A percentile compares a stretch with the other conserved stretches of the same genome.
Conservation (phyloP, 2,113 vertebrate genomes). For the Danionella cerebrum region DNA sequence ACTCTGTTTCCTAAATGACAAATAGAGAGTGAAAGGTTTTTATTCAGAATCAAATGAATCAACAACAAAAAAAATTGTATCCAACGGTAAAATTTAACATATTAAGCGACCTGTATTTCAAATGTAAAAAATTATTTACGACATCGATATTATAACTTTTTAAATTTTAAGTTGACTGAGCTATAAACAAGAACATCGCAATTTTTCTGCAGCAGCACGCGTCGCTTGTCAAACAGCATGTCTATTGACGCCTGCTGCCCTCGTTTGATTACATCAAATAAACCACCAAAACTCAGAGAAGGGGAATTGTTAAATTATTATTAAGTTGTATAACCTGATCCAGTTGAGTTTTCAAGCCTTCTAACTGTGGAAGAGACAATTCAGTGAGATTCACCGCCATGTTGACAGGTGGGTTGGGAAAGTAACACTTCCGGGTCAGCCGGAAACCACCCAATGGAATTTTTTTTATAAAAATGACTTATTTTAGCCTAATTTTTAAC, state of each 20-base stretch:
- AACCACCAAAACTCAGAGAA: background rate
- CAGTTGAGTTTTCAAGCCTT: conserved; percentile 81
- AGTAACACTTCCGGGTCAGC: conserved; percentile 52
- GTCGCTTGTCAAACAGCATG: background rate
- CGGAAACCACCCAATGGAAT: background rate
- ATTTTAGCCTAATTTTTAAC: too few relatives aligned
- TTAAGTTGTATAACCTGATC: conserved; percentile 67
- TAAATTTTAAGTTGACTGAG: too few relatives aligned
- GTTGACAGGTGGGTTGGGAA: conserved; percentile 44
- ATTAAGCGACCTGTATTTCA: too few relatives aligned
- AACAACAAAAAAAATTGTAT: too few relatives aligned
- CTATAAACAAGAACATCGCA: too few relatives aligned
- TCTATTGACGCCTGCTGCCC: too few relatives aligned
- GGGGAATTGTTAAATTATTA: background rate
- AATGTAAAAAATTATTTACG: too few relatives aligned
- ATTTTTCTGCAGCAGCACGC: background rate
- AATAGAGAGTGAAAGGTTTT: background rate
- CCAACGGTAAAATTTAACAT: too few relatives aligned
- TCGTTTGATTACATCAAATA: too few relatives aligned
- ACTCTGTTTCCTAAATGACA: conserved; percentile 79
- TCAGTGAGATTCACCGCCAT: conserved; percentile 88
- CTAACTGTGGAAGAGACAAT: conserved; percentile 77
- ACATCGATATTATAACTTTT: too few relatives aligned
- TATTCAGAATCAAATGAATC: too few relatives aligned
- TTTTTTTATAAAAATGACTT: background rate